Base-by-base conservation (phyloP, 2,888 invertebrate species). In the Hypolimnas misippus region DNA sequence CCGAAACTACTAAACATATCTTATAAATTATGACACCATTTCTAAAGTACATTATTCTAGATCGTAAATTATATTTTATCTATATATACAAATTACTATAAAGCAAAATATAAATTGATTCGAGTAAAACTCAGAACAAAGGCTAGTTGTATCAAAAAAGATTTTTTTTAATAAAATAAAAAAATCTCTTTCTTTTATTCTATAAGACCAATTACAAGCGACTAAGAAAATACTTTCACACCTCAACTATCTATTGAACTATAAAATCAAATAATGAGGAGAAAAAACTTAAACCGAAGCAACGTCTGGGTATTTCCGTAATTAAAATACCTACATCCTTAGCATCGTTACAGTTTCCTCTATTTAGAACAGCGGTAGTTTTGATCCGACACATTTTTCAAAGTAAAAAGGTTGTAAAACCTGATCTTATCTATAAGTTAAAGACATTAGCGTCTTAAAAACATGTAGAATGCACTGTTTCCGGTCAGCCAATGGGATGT, bases 401-500 rank as follows among this genome's bases (percentile, higher is more conserved):
- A 46, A 56, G 46, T 55, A 56, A 56, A 66, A 63, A 55, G 52
- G 52, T 49, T 57, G 35, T 62, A 52, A 69, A 72, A 73, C 68
- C 73, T 71, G 74, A 78, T 76, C 73, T 72, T 67, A 49, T 58
- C 62, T 52, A 65, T 70, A 65, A 65, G 57, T 64, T 17, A 56
- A 33, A 65, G 61, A 58, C 68, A 67, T 64, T 65, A 62, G 64
- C 52, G 51, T 63, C 62, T 55, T 63, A 65, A 66, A 63, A 66
- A 69, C 62, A 65, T 65, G 64, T 70, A 76, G 78, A 82, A 84
- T 82, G 81, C 77, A 76, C 78, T 76, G 76, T 81, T 83, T 84
- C 81, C 83, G 79, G 79, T 77, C 50, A 49, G 46, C 62, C 51
- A 60, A 66, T 66, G 52, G 38, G 56, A 56, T 59, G 70, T 53